Conservation (phyloP, 92 coral and sea anemone genomes). For the Paramuricea clavata region DNA sequence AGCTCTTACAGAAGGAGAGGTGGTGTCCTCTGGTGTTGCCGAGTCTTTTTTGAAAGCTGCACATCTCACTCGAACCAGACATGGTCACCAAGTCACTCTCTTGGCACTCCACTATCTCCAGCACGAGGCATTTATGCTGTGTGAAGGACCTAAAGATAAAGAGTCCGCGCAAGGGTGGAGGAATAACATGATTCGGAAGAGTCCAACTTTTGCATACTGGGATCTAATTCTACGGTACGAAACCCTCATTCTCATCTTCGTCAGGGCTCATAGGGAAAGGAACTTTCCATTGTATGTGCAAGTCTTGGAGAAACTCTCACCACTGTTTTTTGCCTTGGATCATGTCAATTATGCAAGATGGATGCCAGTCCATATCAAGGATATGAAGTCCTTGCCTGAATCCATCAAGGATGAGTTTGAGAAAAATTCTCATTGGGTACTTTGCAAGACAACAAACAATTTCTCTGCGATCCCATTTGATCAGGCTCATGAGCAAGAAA, state of each 20-base stretch:
- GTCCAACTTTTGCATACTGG: conserved; percentile 48
- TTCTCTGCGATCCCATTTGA: conserved; percentile 70
- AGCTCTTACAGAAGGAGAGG: too few species aligned
- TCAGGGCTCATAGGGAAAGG: conserved; percentile 47
- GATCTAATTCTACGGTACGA: conserved; percentile 23
- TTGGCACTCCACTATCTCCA: neutral
- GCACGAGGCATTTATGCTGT: conserved; percentile 32
- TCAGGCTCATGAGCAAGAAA: conserved; percentile 75
- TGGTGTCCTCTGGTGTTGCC: neutral
- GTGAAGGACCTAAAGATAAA: too few species aligned
- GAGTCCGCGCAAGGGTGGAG: too few species aligned
- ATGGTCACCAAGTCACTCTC: neutral
- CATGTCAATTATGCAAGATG: conserved; percentile 54
- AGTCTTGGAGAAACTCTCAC: conserved; percentile 56
- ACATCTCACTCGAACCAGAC: neutral
- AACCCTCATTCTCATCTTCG: conserved; percentile 28
- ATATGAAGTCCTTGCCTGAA: neutral
- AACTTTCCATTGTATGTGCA: conserved; percentile 57
- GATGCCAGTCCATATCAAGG: neutral
- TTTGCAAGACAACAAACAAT: neutral
- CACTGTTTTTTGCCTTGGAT: conserved; percentile 54
- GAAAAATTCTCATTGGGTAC: neutral
- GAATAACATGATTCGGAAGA: too few species aligned
- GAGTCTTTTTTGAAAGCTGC: neutral
- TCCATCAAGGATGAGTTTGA: neutral